Conservation (phyloP, 2,113 vertebrate species). For the Carassius auratus region DNA sequence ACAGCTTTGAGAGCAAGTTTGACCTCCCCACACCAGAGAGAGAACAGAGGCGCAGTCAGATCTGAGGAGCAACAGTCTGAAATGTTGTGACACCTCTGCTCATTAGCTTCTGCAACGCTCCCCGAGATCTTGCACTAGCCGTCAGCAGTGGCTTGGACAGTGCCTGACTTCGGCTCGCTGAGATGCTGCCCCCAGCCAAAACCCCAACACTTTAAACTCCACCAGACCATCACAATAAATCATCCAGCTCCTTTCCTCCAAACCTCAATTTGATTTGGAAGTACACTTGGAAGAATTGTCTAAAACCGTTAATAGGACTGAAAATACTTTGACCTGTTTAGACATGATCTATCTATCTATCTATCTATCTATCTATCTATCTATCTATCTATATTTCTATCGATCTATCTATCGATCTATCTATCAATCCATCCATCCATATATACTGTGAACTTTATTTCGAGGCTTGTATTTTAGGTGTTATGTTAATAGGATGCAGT, state of each 20-base stretch:
- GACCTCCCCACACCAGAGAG: slow-evolving; percentile 52
- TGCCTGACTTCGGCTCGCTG: slow-evolving; percentile 60
- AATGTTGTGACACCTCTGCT: slow-evolving; percentile 77
- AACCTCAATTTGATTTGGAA: background rate
- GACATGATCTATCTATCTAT: background rate
- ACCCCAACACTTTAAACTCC: slow-evolving; percentile 35
- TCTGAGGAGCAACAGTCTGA: slow-evolving; percentile 67
- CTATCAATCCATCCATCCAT: background rate
- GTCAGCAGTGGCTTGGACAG: slow-evolving; percentile 67
- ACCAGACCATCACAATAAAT: slow-evolving; percentile 15
- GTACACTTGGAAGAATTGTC: background rate
- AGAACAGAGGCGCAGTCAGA: slow-evolving; percentile 66
- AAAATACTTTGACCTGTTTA: background rate
- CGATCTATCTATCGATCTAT: background rate
- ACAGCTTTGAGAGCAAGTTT: slow-evolving; percentile 41
- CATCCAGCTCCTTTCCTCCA: background rate
- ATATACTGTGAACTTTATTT: too few species aligned
- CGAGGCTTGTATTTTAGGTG: too few species aligned
- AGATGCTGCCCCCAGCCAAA: slow-evolving; percentile 26
- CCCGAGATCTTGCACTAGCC: slow-evolving; percentile 66
- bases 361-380: background rate
- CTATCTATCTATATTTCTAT: background rate
- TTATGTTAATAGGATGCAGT: too few species aligned
- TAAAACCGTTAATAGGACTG: background rate
- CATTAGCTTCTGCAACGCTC: slow-evolving; percentile 73